phyloP scores from a whole-genome alignment of 2,113 vertebrate species.

The Haemorhous mexicanus region DNA sequence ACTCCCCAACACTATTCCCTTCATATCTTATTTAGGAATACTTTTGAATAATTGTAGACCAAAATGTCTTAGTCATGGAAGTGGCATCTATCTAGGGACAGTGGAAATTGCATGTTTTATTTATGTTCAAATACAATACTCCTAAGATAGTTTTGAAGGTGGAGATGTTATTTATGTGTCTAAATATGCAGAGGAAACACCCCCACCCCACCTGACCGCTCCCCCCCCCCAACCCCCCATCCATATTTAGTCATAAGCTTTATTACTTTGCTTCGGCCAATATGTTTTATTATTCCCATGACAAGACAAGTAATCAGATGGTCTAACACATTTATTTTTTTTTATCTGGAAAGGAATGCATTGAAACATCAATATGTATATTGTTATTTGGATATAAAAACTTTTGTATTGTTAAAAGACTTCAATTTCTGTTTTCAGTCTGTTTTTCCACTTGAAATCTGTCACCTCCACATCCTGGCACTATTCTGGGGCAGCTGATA shows the following conservation, averaged over 20 bases:
- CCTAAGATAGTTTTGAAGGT: not conserved
- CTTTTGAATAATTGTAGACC: not conserved
- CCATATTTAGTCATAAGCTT: not conserved
- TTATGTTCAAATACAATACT: not conserved
- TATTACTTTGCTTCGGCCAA: not conserved
- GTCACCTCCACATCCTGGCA: not conserved
- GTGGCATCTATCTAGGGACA: not conserved
- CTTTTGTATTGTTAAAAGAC: not conserved
- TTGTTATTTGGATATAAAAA: not conserved
- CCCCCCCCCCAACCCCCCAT: rapidly evolving
- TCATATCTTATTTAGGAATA: not conserved
- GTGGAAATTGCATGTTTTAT: not conserved
- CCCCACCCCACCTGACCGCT: rapidly evolving
- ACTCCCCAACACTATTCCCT: rapidly evolving
- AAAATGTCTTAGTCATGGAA: not conserved
- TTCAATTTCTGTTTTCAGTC: not conserved
- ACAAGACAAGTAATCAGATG: not conserved
- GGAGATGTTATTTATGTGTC: not conserved
- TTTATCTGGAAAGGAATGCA: not conserved
- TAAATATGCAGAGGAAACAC: not conserved
- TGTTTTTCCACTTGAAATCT: not conserved
- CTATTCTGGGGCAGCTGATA: not conserved
- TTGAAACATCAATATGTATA: not conserved
- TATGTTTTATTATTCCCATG: not conserved
- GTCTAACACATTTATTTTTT: not conserved